These are phyloP conservation scores for Cynaeus angustus DNA, from an alignment of 2,888 invertebrate genomes.

Conservation along the genomic window DNA sequence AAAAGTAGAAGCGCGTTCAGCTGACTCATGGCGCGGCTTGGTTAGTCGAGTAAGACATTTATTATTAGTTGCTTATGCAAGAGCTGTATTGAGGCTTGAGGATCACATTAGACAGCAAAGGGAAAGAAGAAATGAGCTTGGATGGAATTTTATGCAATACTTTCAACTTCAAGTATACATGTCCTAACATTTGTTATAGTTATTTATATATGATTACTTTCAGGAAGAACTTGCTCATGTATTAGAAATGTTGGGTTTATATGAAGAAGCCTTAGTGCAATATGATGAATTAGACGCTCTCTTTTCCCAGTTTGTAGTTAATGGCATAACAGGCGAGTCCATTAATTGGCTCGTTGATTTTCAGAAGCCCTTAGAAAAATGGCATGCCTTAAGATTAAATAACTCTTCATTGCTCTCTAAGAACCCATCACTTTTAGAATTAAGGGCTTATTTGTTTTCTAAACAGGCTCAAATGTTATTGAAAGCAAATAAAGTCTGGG, in stretches of 20 bases:
- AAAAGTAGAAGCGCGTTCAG: conserved; percentile 89
- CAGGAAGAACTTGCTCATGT: conserved; percentile 97
- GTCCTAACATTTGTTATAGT: conserved; percentile 1
- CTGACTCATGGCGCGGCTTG: conserved; percentile 92
- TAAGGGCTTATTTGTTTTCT: conserved; percentile 94
- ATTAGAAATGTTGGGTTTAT: conserved; percentile 93
- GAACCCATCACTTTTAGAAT: conserved; percentile 85
- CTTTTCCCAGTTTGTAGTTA: conserved; percentile 96
- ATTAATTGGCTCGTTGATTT: conserved; percentile 89
- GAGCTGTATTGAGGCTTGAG: conserved; percentile 89
- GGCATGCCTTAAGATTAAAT: conserved; percentile 85
- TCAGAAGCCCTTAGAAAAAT: conserved; percentile 84
- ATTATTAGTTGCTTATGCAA: conserved; percentile 89
- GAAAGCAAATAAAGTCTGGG: conserved; percentile 84
- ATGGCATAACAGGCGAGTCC: conserved; percentile 91
- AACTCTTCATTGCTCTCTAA: conserved; percentile 79
- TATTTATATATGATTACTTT: conserved; percentile 56
- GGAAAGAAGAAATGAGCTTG: conserved; percentile 90
- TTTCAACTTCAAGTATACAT: conserved; percentile 87
- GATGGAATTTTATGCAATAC: conserved; percentile 96
- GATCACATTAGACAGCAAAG: conserved; percentile 92
- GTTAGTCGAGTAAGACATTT: conserved; percentile 88
- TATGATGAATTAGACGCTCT: conserved; percentile 98
- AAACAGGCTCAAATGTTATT: conserved; percentile 92
- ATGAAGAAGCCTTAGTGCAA: conserved; percentile 95